phyloP scores from a whole-genome alignment of 2,888 invertebrate species.

The Nezara viridula region DNA sequence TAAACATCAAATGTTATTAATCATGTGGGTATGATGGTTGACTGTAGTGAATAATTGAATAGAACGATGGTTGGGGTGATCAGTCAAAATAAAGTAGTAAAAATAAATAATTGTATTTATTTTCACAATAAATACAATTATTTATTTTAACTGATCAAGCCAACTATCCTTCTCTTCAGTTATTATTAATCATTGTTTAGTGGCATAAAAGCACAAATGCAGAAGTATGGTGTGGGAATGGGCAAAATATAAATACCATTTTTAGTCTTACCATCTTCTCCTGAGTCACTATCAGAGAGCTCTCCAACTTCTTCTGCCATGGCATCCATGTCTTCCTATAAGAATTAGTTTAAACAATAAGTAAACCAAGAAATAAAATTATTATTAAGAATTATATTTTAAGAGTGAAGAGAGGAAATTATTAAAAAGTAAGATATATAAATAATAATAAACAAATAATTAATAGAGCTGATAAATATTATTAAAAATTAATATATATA shows the following conservation, averaged over 20 bases:
- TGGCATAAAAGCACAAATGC: background rate
- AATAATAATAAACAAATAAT: background rate
- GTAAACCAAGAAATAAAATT: background rate
- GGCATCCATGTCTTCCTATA: constrained; percentile 63
- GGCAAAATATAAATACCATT: background rate
- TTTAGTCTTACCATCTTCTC: constrained; percentile 44
- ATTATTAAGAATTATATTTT: background rate
- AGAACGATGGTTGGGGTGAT: no score
- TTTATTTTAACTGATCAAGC: no score
- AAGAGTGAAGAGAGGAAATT: background rate
- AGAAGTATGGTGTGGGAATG: background rate
- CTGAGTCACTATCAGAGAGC: constrained; percentile 60
- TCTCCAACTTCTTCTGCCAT: constrained; percentile 62
- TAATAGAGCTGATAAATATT: background rate
- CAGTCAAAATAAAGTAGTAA: no score
- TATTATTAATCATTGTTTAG: no score
- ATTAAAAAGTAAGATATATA: background rate
- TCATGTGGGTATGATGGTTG: no score
- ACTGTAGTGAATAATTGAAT: no score
- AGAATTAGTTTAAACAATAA: constrained; percentile 40
- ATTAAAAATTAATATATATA: background rate
- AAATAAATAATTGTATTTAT: no score
- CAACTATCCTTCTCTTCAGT: no score
- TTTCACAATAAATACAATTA: no score
- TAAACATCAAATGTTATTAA: background rate